Evolutionary conservation across 2,888 invertebrate species (phyloP), one percentile per base, ranked within the genome.

Genomic region (Polietes domitor): DNA sequence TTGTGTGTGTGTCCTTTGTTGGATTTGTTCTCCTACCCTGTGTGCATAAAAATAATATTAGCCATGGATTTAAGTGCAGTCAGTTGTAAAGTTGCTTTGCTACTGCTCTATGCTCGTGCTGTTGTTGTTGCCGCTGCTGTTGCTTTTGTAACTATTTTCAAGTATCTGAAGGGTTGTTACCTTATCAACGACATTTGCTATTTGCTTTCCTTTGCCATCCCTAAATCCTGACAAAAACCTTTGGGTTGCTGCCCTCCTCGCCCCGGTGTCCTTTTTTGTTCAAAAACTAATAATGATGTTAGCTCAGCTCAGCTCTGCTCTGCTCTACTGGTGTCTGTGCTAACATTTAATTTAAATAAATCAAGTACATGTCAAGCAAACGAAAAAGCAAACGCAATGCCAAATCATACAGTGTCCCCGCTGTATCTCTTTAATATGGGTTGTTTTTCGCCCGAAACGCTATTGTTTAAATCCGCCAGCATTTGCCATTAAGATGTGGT

Each of bases 341-440:
- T 77, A 21, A 28, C 70, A 78, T 81, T 84, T 81, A 81, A 76
- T 73, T 78, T 78, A 73, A 78, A 81, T 84, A 84, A 81, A 84
- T 81, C 84, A 84, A 81, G 78, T 81, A 84, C 84, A 84, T 76
- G 84, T 81, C 84, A 84, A 55, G 81, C 75, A 79, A 58, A 26
- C 37, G 21, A 2, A 24, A 71, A 65, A 80, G 50, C 24, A n/a
- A 61, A 26, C 26, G 75, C 63, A 50, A 26, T 75, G 47, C 65
- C 65, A 68, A 72, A 75, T 78, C 71, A 71, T 72, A 77, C 47
- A 15, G 2, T 47, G 15, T 15, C 47, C n/a, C 47, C n/a, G 47
- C 24, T 65, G 65, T 65, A 68, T 26, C 12, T 50, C 21, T 53
- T 43, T 71, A 37, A 43, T 21, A 10, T 63, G 21, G 58, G 58